These are phyloP conservation scores for Latheticus oryzae DNA, from an alignment of 2,888 invertebrate species.

Conservation along the genomic window DNA sequence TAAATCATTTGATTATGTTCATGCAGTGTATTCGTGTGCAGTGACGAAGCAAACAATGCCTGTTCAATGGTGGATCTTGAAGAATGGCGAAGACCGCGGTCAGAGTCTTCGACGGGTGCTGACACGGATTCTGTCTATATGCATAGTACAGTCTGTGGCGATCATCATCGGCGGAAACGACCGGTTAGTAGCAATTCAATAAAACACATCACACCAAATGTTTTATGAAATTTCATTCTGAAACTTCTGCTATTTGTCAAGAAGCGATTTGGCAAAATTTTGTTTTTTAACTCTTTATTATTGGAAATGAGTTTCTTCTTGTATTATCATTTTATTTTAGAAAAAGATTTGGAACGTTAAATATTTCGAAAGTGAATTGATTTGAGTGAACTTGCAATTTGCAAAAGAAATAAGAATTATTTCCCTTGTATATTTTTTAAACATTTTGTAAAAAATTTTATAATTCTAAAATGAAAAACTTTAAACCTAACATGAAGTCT, in stretches of 20 bases:
- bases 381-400: too few relatives aligned
- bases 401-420: too few relatives aligned
- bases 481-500: too few relatives aligned
- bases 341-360: too few relatives aligned
- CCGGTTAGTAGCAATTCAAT: conserved; percentile 65
- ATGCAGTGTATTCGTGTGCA: conserved; percentile 67
- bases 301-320: too few relatives aligned
- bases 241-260: conserved; percentile 6
- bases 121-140: conserved; percentile 79
- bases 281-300: too few relatives aligned
- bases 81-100: conserved; percentile 78
- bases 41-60: conserved; percentile 81
- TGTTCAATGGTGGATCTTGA: conserved; percentile 72
- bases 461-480: too few relatives aligned
- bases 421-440: too few relatives aligned
- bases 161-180: conserved; percentile 63
- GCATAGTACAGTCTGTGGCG: conserved; percentile 60
- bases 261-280: not conserved
- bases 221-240: conserved; percentile 2
- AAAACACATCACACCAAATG: conserved; percentile 6
- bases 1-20: conserved; percentile 48
- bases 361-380: too few relatives aligned
- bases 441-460: too few relatives aligned
- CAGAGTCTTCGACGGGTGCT: conserved; percentile 79
- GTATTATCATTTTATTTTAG: too few relatives aligned